Evolutionary conservation across 1,140 invertebrate genomes (phyloP).

Genomic region (Drosophila nigromelanica): DNA sequence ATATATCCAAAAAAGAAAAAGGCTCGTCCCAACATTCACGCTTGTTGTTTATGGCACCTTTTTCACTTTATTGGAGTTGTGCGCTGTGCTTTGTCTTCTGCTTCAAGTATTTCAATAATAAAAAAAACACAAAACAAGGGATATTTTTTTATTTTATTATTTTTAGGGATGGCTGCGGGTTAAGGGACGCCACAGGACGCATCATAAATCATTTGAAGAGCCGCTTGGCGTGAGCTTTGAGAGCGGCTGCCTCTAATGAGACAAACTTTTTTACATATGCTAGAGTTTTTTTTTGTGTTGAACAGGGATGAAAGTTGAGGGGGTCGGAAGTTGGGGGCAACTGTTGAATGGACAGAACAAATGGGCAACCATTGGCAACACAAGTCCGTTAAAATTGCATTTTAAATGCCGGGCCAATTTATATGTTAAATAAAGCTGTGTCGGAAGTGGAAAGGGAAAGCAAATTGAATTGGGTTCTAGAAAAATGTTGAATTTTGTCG

Average conservation of each 20-base stretch:
- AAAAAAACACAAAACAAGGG: slow-evolving; percentile 31
- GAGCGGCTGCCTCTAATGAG: slow-evolving; percentile 56
- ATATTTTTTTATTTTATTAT: slow-evolving; percentile 16
- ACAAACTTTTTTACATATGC: slow-evolving; percentile 58
- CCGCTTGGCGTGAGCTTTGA: slow-evolving; percentile 22
- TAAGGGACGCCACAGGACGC: slow-evolving; percentile 33
- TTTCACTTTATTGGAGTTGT: slow-evolving; percentile 79
- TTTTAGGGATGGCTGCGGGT: slow-evolving; percentile 5
- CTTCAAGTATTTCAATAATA: slow-evolving; percentile 78
- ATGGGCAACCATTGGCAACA: slow-evolving; percentile 45
- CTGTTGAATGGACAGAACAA: slow-evolving; percentile 50
- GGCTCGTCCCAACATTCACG: slow-evolving; percentile 40
- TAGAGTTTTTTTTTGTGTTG: slow-evolving; percentile 15
- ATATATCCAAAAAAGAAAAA: slow-evolving; percentile 40
- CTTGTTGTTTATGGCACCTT: slow-evolving; percentile 79
- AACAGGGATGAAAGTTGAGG: neutral
- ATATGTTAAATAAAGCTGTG: slow-evolving; percentile 59
- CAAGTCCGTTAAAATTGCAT: slow-evolving; percentile 59
- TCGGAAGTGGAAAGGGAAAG: slow-evolving; percentile 12
- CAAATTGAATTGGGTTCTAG: slow-evolving; percentile 52
- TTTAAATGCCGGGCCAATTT: slow-evolving; percentile 64
- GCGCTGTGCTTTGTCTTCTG: slow-evolving; percentile 42
- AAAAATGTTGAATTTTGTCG: slow-evolving; percentile 24
- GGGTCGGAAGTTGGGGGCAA: neutral
- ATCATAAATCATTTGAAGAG: slow-evolving; percentile 74